Conservation (phyloP, 2,797 vertebrate genomes). For the Amazona finschi region DNA sequence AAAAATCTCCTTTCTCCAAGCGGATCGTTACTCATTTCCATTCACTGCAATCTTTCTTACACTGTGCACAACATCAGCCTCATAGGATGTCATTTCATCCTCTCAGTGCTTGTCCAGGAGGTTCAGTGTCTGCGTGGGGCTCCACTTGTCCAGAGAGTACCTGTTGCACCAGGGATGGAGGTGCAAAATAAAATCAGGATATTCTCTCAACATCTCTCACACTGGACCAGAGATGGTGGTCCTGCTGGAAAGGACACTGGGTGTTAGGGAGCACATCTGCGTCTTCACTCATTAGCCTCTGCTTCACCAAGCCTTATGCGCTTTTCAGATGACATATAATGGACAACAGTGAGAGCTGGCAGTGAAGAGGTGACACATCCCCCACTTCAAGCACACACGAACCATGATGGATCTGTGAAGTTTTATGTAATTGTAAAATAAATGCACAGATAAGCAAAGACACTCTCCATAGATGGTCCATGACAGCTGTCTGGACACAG, state of each 20-base stretch:
- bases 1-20: background rate
- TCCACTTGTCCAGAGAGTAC: background rate
- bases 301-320: background rate
- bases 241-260: background rate
- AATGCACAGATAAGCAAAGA: background rate
- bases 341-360: background rate
- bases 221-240: background rate
- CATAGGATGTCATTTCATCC: background rate
- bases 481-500: background rate
- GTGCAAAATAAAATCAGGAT: background rate
- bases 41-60: background rate
- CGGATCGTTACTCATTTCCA: rapidly evolving
- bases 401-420: background rate
- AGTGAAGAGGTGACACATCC: background rate
- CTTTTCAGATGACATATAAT: background rate
- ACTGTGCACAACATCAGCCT: background rate
- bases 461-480: background rate
- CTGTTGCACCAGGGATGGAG: background rate
- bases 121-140: rapidly evolving
- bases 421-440: background rate
- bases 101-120: background rate
- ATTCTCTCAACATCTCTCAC: background rate
- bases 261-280: background rate
- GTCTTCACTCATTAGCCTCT: background rate
- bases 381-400: background rate